Evolutionary conservation across 2,113 vertebrate genomes (phyloP).

Genomic region (Syngnathus typhle): DNA sequence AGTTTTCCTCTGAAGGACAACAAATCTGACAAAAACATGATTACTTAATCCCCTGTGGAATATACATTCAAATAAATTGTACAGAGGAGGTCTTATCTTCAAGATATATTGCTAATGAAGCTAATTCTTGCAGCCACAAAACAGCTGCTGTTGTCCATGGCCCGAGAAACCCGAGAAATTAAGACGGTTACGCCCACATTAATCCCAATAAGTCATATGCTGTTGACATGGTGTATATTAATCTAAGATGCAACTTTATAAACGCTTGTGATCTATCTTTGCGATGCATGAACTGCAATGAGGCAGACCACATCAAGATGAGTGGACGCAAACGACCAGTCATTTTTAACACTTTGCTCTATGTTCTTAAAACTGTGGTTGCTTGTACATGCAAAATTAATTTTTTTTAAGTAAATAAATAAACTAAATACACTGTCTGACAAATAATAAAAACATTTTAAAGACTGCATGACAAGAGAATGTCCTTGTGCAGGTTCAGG

Average conservation of each 20-base stretch:
- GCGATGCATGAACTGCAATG: neutral
- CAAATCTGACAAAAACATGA: no score
- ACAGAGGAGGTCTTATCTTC: no score
- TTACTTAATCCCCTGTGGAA: no score
- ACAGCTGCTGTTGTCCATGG: neutral
- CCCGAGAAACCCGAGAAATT: neutral
- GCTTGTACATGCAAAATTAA: neutral
- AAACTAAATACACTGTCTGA: neutral
- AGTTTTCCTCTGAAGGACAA: no score
- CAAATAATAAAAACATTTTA: constrained; percentile 14
- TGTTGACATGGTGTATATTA: neutral
- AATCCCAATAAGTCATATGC: constrained; percentile 1
- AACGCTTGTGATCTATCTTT: neutral
- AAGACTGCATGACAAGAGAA: constrained; percentile 8
- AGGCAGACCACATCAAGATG: neutral
- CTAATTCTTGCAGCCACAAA: no score
- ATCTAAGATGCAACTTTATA: neutral
- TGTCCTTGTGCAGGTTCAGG: constrained; percentile 12
- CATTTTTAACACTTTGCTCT: no score
- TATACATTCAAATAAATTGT: no score
- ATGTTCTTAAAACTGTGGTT: neutral
- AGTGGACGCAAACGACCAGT: neutral
- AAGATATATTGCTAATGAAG: no score
- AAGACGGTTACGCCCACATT: constrained; percentile 11
- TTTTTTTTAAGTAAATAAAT: constrained; percentile 19